These are phyloP conservation scores for Drusus annulatus DNA, from an alignment of 1,140 invertebrate genomes.

Conservation along the genomic window DNA sequence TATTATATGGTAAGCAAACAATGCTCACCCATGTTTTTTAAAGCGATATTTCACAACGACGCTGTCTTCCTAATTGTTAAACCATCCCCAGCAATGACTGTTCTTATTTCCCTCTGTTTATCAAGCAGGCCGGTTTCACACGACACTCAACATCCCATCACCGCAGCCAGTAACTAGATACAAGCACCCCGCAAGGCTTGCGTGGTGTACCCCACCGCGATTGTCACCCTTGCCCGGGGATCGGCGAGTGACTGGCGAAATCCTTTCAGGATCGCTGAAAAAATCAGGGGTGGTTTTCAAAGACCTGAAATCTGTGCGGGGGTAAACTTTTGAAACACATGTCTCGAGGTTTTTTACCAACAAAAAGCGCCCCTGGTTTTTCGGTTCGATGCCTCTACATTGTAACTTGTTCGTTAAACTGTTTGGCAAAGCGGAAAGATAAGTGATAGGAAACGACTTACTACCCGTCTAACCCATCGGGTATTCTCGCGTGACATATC, in stretches of 20 bases:
- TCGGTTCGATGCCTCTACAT: not conserved
- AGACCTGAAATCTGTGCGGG: constrained; percentile 2
- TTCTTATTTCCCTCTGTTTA: constrained; percentile 3
- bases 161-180: not conserved
- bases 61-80: not conserved
- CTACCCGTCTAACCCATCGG: no score
- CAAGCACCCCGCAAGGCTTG: not conserved
- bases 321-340: constrained; percentile 38
- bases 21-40: no score
- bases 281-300: constrained; percentile 16
- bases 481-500: no score
- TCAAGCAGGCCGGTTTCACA: constrained; percentile 9
- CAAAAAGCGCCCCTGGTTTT: not conserved
- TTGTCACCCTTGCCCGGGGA: constrained; percentile 16
- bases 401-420: not conserved
- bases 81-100: constrained; percentile 9
- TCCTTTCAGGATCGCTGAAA: constrained; percentile 31
- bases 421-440: constrained; percentile 18
- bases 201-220: not conserved
- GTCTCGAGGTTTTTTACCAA: constrained; percentile 23
- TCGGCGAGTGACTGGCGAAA: constrained; percentile 34
- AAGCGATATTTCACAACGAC: no score
- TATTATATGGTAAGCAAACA: no score
- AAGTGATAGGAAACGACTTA: not conserved
- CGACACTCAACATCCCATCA: constrained; percentile 30